Base-by-base conservation (phyloP, 2,888 invertebrate species). In the Eudemis profundana region DNA sequence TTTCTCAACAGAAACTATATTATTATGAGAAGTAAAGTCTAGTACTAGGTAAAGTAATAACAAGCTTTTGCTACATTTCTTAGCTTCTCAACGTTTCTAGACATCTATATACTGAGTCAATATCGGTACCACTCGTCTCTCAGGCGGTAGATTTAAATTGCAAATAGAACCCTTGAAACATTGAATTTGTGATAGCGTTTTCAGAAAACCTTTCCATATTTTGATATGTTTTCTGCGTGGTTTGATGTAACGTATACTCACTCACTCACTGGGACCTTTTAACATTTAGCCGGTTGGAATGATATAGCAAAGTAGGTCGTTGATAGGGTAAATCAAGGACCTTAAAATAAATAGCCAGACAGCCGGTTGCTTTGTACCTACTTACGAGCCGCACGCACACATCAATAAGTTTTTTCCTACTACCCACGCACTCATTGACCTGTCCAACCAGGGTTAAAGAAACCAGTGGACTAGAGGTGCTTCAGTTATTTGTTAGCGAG, bases 131-230 rank as follows among this genome's bases (percentile, higher is more conserved):
- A 81, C 75, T 78, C 81, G 81, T 82, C 78, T 80, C 79, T 77
- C 78, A 69, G 72, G 80, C 72, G 82, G 67, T 71, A 72, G 73
- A 84, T 85, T 84, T 84, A 82, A 84, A 86, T 86, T 86, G 83
- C 84, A 86, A 86, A 86, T 85, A 74, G 77, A 78, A 72, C 74
- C 77, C 74, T 72, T 73, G 78, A 78, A 81, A 84, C 79, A 79
- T 78, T 81, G 78, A 78, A 81, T 78, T 76, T 72, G 67, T 76
- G 75, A 69, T 77, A 76, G 77, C 74, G 70, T 74, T 70, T 68
- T 66, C 53, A 64, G 61, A 72, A 75, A 73, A 75, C 71, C 71
- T 72, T 71, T 69, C 29, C 17, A 56, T 57, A 57, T 57, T 62
- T 62, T 40, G 27, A 54, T 51, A 29, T 53, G 14, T 53, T 53